Conservation (phyloP, 2,797 vertebrate species). For the Phoebastria nigripes region DNA sequence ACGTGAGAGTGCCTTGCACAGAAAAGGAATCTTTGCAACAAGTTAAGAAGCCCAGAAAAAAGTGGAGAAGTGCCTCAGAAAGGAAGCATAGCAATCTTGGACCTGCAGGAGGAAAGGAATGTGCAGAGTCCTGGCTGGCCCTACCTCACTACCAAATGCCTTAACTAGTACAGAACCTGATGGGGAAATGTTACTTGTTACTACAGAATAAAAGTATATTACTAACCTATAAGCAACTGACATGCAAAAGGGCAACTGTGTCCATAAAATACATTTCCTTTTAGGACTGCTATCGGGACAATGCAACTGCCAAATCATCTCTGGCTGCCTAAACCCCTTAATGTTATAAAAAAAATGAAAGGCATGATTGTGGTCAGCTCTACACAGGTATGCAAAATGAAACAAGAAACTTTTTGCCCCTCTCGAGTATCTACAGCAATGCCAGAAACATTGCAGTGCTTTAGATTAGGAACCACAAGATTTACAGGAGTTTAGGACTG, state of each 20-base stretch:
- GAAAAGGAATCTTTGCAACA: background rate
- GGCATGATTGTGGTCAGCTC: background rate
- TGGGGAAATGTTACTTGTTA: background rate
- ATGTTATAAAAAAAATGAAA: background rate
- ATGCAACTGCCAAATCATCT: background rate
- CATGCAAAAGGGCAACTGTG: background rate
- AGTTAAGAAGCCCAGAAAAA: background rate
- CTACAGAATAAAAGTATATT: background rate
- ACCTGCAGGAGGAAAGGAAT: slow-evolving; percentile 9
- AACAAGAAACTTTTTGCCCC: background rate
- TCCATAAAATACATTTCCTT: background rate
- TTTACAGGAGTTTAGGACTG: background rate
- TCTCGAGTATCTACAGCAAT: background rate
- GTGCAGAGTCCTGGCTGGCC: background rate
- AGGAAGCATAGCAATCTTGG: background rate
- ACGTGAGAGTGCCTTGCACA: background rate
- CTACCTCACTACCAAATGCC: background rate
- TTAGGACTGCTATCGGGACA: background rate
- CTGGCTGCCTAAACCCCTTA: background rate
- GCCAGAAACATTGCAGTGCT: background rate
- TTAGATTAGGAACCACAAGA: background rate
- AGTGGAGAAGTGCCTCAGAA: background rate
- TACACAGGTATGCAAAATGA: slow-evolving; percentile 1
- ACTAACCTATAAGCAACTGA: background rate
- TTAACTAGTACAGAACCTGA: background rate